These are phyloP conservation scores for Sinodicranocentrus sp. DNA, from an alignment of 2,888 invertebrate species.

Conservation along the genomic window DNA sequence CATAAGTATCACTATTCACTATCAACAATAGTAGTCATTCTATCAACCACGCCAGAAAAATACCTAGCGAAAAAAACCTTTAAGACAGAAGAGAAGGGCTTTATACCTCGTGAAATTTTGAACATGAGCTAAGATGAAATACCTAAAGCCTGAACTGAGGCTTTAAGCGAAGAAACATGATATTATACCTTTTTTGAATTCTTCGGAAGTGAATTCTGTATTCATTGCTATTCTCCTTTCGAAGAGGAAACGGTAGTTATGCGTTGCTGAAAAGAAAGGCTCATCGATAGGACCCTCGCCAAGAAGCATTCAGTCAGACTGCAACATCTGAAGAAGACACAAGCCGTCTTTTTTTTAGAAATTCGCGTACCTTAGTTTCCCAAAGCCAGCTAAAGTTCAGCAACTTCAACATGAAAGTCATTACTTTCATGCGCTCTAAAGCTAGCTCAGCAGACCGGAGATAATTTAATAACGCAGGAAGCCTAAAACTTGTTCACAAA, in stretches of 20 bases:
- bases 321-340: slow-evolving; percentile 48
- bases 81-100: no score
- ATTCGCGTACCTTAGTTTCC: background rate
- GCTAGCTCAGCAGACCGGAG: slow-evolving; percentile 63
- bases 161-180: background rate
- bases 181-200: slow-evolving; percentile 4
- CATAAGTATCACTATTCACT: no score
- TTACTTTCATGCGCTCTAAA: slow-evolving; percentile 39
- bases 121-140: no score
- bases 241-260: slow-evolving; percentile 34
- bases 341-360: slow-evolving; percentile 8
- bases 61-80: no score
- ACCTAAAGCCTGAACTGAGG: no score
- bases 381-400: background rate
- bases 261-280: slow-evolving; percentile 28
- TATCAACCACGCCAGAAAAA: no score
- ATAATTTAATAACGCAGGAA: slow-evolving; percentile 61
- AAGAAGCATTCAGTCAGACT: slow-evolving; percentile 42
- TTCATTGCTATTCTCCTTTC: background rate
- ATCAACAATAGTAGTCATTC: no score
- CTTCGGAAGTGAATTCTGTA: background rate
- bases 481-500: slow-evolving; percentile 48
- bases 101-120: no score
- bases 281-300: slow-evolving; percentile 35
- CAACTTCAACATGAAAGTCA: slow-evolving; percentile 46